Conservation (phyloP, 2,888 invertebrate species). For the Drosophila nr. perissopoda region DNA sequence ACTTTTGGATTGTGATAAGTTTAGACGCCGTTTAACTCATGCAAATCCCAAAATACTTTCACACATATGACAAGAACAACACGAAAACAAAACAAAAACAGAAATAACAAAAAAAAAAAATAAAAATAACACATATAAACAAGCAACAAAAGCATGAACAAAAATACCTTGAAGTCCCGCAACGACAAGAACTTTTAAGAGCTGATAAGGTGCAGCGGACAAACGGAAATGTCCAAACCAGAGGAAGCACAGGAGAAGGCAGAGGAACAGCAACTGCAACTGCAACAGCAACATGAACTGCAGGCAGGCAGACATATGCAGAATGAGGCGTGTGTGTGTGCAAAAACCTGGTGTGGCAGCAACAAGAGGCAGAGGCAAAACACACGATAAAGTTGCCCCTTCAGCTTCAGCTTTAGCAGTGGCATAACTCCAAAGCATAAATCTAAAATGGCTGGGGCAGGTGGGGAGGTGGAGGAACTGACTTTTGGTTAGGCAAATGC, state of each 20-base stretch:
- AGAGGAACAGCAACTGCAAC: constrained; percentile 9
- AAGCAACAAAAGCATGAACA: constrained; percentile 19
- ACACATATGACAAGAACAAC: constrained; percentile 10
- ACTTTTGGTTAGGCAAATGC: constrained; percentile 37
- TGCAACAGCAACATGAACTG: constrained; percentile 1
- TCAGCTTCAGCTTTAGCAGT: constrained; percentile 31
- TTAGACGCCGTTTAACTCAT: constrained; percentile 9
- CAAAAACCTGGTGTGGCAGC: constrained; percentile 3
- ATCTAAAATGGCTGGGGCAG: constrained; percentile 61
- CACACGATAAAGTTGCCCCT: constrained; percentile 70
- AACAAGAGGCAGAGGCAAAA: constrained; percentile 26
- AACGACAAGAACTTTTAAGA: constrained; percentile 36
- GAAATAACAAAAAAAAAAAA: neutral
- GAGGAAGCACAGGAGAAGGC: neutral
- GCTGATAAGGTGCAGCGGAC: constrained; percentile 68
- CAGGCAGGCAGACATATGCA: constrained; percentile 15
- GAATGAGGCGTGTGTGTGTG: constrained; percentile 15
- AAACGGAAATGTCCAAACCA: constrained; percentile 65
- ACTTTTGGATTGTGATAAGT: constrained; percentile 4
- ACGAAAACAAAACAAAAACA: constrained; percentile 4
- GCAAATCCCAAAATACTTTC: constrained; percentile 20
- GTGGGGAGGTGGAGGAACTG: neutral
- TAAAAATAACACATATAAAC: neutral
- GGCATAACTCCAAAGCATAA: constrained; percentile 79
- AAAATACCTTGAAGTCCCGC: constrained; percentile 12